Conservation (phyloP, 2,888 invertebrate genomes). For the Neoscelio sp. region DNA sequence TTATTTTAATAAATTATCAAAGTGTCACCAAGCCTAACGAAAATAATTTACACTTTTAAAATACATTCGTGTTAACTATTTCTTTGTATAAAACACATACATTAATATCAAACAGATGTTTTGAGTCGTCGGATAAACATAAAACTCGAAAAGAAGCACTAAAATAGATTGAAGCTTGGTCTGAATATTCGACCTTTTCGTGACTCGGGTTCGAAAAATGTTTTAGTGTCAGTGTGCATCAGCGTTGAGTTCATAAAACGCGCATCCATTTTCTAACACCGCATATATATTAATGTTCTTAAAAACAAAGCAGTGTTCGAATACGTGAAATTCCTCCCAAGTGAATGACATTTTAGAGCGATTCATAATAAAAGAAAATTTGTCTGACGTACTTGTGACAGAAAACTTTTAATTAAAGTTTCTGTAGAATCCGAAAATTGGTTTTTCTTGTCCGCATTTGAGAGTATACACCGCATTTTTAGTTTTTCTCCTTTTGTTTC, state of each 20-base stretch:
- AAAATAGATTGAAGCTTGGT: conserved; percentile 69
- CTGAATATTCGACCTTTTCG: conserved; percentile 66
- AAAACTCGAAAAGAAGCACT: conserved; percentile 65
- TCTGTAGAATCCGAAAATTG: neutral
- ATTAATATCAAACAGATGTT: conserved; percentile 41
- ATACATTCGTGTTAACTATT: conserved; percentile 1
- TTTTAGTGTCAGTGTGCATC: conserved; percentile 47
- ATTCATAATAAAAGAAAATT: conserved; percentile 21
- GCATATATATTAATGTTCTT: conserved; percentile 47
- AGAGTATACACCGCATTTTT: no score
- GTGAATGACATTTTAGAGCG: conserved; percentile 9
- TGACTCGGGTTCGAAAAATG: conserved; percentile 58
- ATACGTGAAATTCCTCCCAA: conserved; percentile 1
- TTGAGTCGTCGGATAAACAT: conserved; percentile 49
- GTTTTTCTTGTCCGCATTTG: no score
- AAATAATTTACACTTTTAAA: conserved; percentile 10
- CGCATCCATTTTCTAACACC: conserved; percentile 38
- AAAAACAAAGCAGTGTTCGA: conserved; percentile 34
- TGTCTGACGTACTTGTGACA: neutral
- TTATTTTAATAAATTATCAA: no score
- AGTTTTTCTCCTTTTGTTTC: no score
- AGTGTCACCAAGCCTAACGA: no score
- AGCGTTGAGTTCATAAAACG: conserved; percentile 46
- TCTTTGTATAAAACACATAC: conserved; percentile 4
- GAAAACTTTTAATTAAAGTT: conserved; percentile 25